Evolutionary conservation across 1,140 invertebrate genomes (phyloP), one percentile per base, ranked within the genome.

Genomic region (Sinonovacula constricta): DNA sequence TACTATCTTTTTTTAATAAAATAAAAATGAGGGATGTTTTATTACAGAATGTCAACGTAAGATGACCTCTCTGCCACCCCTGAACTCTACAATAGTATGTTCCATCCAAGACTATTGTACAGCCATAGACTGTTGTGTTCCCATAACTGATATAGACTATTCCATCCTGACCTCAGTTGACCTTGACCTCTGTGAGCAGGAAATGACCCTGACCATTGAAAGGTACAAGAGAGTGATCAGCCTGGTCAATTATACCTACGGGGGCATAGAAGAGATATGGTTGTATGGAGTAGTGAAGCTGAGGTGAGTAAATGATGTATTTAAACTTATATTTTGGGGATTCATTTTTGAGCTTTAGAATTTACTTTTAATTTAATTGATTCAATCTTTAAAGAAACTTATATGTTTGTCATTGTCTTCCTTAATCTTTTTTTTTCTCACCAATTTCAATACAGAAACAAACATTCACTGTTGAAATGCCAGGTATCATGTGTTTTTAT

Each of bases 71-170:
- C 49, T 74, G 18, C 60, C 59, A 15, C 1, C 51, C 0, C 15
- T 79, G 18, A 34, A 36, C 22, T 31, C 39, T 30, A n/a, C 26
- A 2, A 54, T 79, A 14, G 15, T 30, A 1, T 79, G 77, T 36
- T 53, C 49, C 10, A 60, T 79, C 24, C 60, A 49, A 18, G 30
- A 63, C 22, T 45, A 45, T 22, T 77, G 74, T 53, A 77, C 74
- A n/a, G 63, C 39, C 15, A 62, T 77, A 7, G 30, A 77, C 14
- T 77, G 74, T 60, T 77, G 74, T 53, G 22, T 77, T 14, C 24
- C 39, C 2, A 30, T 68, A 3, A 31, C 53, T 15, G 28, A 66
- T 10, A 39, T 77, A 3, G 30, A 36, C 5, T 53, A 36, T 45
- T 59, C 74, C 30, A 14, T 77, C 12, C 7, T 10, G 14, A 14